Percentiles rank a stretch among this genome's conserved stretches.
Conservation (phyloP, 2,797 vertebrate genomes). For the Acipenser ruthenus region DNA sequence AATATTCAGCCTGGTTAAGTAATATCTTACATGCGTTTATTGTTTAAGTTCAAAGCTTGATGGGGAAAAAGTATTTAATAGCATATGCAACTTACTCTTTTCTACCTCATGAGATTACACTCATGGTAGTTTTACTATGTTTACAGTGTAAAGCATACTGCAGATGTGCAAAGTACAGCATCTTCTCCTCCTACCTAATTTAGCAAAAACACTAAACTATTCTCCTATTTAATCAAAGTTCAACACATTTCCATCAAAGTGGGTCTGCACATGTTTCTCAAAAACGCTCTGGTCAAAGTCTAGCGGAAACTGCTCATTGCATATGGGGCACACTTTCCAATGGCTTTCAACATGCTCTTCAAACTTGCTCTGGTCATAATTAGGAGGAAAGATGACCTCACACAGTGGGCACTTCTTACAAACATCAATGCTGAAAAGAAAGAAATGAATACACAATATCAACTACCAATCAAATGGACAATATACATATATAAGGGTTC, state of each 20-base stretch:
- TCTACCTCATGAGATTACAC: too few relatives aligned
- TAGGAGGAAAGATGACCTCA: constrained; percentile 91
- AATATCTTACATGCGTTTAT: too few relatives aligned
- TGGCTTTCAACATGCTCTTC: constrained; percentile 96
- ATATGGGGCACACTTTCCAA: constrained; percentile 98
- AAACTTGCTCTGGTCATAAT: constrained; percentile 94
- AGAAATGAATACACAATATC: not conserved
- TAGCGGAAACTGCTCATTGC: constrained; percentile 91
- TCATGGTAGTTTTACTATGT: too few relatives aligned
- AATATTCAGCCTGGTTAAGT: too few relatives aligned
- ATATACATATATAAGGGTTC: constrained; percentile 1
- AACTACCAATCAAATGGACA: too few relatives aligned
- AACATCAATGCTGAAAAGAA: constrained; percentile 67
- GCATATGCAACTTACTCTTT: too few relatives aligned
- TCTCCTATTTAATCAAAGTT: constrained; percentile 70
- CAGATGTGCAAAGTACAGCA: too few relatives aligned
- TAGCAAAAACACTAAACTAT: too few relatives aligned
- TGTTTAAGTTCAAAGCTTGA: too few relatives aligned
- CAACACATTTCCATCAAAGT: constrained; percentile 81
- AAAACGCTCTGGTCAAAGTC: constrained; percentile 92
- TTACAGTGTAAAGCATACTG: too few relatives aligned
- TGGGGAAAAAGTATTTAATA: too few relatives aligned
- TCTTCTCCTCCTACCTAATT: too few relatives aligned
- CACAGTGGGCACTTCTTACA: constrained; percentile 92
- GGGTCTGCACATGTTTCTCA: constrained; percentile 91